phyloP scores from a whole-genome alignment of 1,140 invertebrate genomes.

The Tetramorium alpestre region DNA sequence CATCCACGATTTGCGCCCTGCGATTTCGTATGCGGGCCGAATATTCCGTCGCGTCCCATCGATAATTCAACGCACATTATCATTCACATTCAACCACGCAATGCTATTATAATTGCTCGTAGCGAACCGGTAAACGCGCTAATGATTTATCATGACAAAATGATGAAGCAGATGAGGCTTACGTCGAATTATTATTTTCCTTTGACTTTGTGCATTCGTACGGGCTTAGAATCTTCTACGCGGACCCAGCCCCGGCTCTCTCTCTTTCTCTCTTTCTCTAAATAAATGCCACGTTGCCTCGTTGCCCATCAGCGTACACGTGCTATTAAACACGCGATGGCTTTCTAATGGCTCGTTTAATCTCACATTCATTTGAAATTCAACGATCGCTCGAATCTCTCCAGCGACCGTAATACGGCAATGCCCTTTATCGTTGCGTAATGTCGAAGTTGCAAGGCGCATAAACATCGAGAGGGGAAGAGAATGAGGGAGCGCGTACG shows the following conservation, averaged over 20 bases:
- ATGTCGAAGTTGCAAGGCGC: slow-evolving; percentile 27
- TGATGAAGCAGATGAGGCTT: not conserved
- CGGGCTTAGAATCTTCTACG: not conserved
- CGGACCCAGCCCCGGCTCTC: not conserved
- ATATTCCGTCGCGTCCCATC: slow-evolving; percentile 59
- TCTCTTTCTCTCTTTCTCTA: not conserved
- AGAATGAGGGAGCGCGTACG: not conserved
- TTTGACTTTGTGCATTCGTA: no score
- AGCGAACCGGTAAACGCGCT: not conserved
- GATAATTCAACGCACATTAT: slow-evolving; percentile 70
- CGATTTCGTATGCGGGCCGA: slow-evolving; percentile 62
- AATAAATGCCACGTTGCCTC: slow-evolving; percentile 50
- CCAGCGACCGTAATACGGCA: slow-evolving; percentile 10
- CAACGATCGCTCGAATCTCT: slow-evolving; percentile 48
- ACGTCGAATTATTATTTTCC: not conserved
- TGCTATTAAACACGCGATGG: slow-evolving; percentile 51
- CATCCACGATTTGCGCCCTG: slow-evolving; percentile 28
- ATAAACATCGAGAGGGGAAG: not conserved
- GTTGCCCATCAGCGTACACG: not conserved
- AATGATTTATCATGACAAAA: slow-evolving; percentile 8
- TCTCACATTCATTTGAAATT: slow-evolving; percentile 55
- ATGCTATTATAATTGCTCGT: slow-evolving; percentile 58
- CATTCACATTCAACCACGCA: slow-evolving; percentile 69
- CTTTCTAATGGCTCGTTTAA: slow-evolving; percentile 59
- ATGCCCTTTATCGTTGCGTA: slow-evolving; percentile 53